Evolutionary conservation across 2,888 invertebrate genomes (phyloP).

Genomic region (Cyaniris semiargus): DNA sequence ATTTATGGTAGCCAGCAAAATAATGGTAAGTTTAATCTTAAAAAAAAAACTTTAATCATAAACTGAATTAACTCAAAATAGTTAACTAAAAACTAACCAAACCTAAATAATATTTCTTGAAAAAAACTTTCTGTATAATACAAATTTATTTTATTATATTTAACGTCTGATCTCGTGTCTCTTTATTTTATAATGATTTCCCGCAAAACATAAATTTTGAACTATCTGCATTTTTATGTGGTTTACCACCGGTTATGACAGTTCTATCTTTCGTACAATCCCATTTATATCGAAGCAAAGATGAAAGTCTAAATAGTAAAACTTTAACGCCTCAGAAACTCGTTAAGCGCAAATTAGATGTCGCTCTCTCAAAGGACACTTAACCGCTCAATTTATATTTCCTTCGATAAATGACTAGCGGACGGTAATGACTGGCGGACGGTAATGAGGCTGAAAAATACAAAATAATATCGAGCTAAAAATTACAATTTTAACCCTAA

Average conservation of each 20-base stretch:
- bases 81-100: no score
- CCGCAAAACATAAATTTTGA: neutral
- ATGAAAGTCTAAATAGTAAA: neutral
- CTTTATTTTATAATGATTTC: no score
- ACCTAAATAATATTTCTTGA: no score
- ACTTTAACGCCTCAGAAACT: slow-evolving; percentile 14
- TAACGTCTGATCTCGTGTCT: no score
- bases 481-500: slow-evolving; percentile 18
- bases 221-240: no score
- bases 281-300: neutral
- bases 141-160: no score
- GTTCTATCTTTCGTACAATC: neutral
- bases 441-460: slow-evolving; percentile 16
- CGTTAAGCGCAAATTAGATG: slow-evolving; percentile 9
- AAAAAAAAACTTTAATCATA: no score
- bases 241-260: neutral
- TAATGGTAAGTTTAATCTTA: no score
- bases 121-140: no score
- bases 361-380: slow-evolving; percentile 10
- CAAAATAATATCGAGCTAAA: slow-evolving; percentile 1
- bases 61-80: no score
- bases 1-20: neutral
- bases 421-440: neutral
- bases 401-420: neutral
- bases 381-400: neutral